Evolutionary conservation across 2,113 vertebrate species (phyloP).

Genomic region (Xiphophorus maculatus): DNA sequence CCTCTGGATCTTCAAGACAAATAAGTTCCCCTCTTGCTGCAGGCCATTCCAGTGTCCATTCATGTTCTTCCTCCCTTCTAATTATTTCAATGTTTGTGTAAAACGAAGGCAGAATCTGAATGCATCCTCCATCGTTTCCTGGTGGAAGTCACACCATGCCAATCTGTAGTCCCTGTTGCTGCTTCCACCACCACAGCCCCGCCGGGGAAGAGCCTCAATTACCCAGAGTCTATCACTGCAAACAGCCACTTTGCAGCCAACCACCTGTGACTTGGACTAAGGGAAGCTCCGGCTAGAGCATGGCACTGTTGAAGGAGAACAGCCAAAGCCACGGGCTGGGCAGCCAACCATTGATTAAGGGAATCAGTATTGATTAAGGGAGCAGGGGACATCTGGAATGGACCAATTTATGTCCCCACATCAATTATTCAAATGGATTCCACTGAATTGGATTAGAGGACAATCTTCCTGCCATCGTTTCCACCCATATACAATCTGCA

Average conservation of each 20-base stretch:
- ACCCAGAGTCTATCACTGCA: constrained; percentile 66
- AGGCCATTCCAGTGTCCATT: not conserved
- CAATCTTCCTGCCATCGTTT: constrained; percentile 52
- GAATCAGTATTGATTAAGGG: constrained; percentile 77
- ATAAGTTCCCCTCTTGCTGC: constrained; percentile 2
- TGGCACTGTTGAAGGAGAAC: constrained; percentile 25
- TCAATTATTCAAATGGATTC: constrained; percentile 78
- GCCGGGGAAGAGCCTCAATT: constrained; percentile 69
- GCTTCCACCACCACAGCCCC: constrained; percentile 29
- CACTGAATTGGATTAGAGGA: constrained; percentile 72
- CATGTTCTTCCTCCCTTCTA: constrained; percentile 13
- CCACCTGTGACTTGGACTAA: constrained; percentile 73
- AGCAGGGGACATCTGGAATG: constrained; percentile 76
- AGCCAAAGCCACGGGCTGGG: constrained; percentile 54
- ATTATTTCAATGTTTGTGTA: constrained; percentile 10
- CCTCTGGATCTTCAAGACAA: constrained; percentile 7
- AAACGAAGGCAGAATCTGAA: constrained; percentile 42
- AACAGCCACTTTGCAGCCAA: constrained; percentile 74
- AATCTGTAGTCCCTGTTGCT: constrained; percentile 46
- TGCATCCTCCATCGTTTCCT: constrained; percentile 48
- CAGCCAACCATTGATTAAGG: constrained; percentile 74
- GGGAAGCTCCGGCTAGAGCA: constrained; percentile 47
- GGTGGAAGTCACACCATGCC: constrained; percentile 37
- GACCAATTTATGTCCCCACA: constrained; percentile 74
- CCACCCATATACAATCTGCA: constrained; percentile 59